Conservation (phyloP, 2,797 vertebrate genomes). For the Heterohyrax brucei region DNA sequence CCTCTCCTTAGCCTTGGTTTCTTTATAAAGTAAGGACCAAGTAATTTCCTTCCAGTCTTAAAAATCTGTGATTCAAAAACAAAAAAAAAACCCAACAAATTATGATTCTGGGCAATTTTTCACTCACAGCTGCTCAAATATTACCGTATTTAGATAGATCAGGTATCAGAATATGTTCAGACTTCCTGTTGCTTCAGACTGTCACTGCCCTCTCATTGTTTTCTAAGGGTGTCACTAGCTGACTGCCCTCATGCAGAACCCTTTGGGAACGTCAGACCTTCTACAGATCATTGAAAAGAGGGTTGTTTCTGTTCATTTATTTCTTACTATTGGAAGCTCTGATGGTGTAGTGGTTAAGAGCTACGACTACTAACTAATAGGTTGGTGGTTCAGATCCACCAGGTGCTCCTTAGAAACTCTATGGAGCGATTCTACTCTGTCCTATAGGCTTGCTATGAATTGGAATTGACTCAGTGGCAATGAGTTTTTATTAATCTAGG, state of each 20-base stretch:
- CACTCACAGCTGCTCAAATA: not conserved
- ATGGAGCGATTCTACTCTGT: too few relatives aligned
- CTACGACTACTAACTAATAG: too few relatives aligned
- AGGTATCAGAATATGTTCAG: not conserved
- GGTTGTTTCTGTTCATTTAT: conserved; percentile 10
- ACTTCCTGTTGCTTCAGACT: conserved; percentile 29
- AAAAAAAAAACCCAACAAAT: not conserved
- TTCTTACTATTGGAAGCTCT: not conserved
- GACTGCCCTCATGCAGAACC: not conserved
- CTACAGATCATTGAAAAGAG: not conserved
- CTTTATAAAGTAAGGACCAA: not conserved
- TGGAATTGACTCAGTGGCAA: too few relatives aligned
- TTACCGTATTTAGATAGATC: conserved; percentile 4
- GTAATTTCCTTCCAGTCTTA: conserved; percentile 14
- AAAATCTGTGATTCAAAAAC: not conserved
- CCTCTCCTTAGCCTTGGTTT: not conserved
- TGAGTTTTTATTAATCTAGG: not conserved
- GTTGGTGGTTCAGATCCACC: too few relatives aligned
- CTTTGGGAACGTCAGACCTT: not conserved
- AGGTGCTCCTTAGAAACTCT: too few relatives aligned
- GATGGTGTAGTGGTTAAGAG: too few relatives aligned
- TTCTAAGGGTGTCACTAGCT: not conserved
- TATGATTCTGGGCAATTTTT: conserved; percentile 22
- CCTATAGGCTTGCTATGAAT: too few relatives aligned
- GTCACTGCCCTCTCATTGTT: not conserved